Evolutionary conservation across 2,888 invertebrate genomes (phyloP).

Genomic region (Philereme transversata): DNA sequence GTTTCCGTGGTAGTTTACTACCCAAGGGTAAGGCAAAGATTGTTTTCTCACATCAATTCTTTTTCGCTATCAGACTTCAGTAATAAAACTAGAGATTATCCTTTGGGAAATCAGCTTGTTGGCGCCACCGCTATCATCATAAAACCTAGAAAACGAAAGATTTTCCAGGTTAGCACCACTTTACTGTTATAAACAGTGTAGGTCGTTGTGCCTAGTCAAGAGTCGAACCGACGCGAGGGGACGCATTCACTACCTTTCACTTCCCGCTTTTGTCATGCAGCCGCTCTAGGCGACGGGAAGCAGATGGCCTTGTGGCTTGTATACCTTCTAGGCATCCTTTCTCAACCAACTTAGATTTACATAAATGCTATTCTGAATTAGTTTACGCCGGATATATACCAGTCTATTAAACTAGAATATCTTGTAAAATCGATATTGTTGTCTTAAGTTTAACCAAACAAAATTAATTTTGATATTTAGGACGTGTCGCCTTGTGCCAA

Average conservation of each 20-base stretch:
- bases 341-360: constrained; percentile 60
- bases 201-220: constrained; percentile 53
- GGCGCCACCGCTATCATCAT: constrained; percentile 26
- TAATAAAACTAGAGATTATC: constrained; percentile 39
- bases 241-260: constrained; percentile 83
- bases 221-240: constrained; percentile 61
- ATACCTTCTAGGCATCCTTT: constrained; percentile 74
- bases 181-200: constrained; percentile 36
- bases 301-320: constrained; percentile 78
- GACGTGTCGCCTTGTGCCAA: constrained; percentile 17
- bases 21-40: constrained; percentile 29
- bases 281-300: constrained; percentile 73
- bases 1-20: constrained; percentile 27
- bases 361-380: constrained; percentile 20
- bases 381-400: constrained; percentile 18
- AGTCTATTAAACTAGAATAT: background rate
- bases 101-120: constrained; percentile 37
- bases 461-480: constrained; percentile 11
- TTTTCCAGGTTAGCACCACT: constrained; percentile 30
- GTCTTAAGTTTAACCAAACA: constrained; percentile 1
- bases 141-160: constrained; percentile 30
- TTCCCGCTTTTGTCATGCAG: constrained; percentile 81
- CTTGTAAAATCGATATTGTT: background rate
- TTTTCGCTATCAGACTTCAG: constrained; percentile 28
- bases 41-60: constrained; percentile 27